Base-by-base conservation (phyloP, 2,888 invertebrate genomes). In the Rotaria macrura region DNA sequence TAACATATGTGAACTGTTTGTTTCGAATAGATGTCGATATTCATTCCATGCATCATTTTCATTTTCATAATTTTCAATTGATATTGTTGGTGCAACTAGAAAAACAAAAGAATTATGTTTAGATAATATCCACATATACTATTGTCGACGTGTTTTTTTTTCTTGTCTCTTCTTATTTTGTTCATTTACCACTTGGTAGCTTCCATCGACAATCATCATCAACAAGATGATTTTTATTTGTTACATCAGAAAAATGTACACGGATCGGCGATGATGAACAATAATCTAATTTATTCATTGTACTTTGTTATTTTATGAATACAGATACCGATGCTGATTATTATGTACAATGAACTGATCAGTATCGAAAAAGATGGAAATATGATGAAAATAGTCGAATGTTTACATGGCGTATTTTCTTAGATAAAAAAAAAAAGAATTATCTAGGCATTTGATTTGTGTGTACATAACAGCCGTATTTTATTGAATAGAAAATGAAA, bases 21-120 rank as follows among this genome's bases (percentile, higher is more conserved):
- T 79, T 79, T 79, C 43, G n/a, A 79, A 79, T 25, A 79, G 12
- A 43, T 79, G 43, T 40, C 43, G 79, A 79, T 43, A 79, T 43
- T 79, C 79, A 43, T 40, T 43, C 79, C 79, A 79, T 43, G 79
- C 43, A 43, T 43, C 43, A n/a, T 79, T 79, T 79, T 79, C 79
- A 43, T 79, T 43, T 79, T 79, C 79, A 79, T 79, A n/a, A 43
- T 79, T 43, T 25, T 65, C 65, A 65, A 65, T 65, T 7, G 65
- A 34, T 34, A 65, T 65, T 65, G 20, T 65, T 65, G 65, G 65
- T 65, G 65, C 65, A 65, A 7, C 65, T 65, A 65, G 23, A 52
- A 52, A 0, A 52, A 4, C 20, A 52, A 52, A 52, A 4, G 3
- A 52, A 12, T 52, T 2, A 0, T 17, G 5, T 52, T 17, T 52